Conservation (phyloP, 2,113 vertebrate species). For the Leucosticte australis region DNA sequence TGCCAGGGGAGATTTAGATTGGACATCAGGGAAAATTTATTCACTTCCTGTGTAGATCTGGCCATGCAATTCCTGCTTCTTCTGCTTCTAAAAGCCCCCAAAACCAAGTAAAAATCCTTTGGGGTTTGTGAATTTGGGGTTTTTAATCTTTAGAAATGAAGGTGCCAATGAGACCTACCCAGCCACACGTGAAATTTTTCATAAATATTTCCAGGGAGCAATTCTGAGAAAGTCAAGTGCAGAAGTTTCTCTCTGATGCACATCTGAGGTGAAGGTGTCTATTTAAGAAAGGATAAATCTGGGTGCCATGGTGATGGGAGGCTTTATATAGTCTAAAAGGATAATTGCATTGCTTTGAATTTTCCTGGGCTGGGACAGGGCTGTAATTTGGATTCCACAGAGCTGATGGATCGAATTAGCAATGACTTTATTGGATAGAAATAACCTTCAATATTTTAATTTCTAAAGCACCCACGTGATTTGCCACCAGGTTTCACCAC, state of each 20-base stretch:
- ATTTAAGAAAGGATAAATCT: background rate
- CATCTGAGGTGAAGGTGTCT: background rate
- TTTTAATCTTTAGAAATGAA: background rate
- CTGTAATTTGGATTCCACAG: slow-evolving; percentile 26
- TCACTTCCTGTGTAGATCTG: background rate
- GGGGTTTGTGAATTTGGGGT: background rate
- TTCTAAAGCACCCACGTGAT: background rate
- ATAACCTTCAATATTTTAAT: background rate
- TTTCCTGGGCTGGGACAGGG: slow-evolving; percentile 12
- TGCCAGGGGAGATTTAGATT: background rate
- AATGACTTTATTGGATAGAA: slow-evolving; percentile 11
- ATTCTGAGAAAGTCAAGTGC: accelerated
- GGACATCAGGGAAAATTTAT: background rate
- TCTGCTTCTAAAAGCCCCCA: background rate
- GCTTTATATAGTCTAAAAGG: slow-evolving; percentile 1
- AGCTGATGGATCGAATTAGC: slow-evolving; percentile 27
- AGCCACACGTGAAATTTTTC: background rate
- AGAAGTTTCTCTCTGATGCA: background rate
- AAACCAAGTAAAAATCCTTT: background rate
- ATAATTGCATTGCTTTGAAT: slow-evolving; percentile 5
- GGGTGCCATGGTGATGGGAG: background rate
- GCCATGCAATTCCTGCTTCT: background rate
- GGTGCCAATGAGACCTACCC: accelerated
- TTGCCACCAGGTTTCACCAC: accelerated
- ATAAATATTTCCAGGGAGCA: accelerated